phyloP scores from a whole-genome alignment of 2,888 invertebrate species.

The Germaria angustata region DNA sequence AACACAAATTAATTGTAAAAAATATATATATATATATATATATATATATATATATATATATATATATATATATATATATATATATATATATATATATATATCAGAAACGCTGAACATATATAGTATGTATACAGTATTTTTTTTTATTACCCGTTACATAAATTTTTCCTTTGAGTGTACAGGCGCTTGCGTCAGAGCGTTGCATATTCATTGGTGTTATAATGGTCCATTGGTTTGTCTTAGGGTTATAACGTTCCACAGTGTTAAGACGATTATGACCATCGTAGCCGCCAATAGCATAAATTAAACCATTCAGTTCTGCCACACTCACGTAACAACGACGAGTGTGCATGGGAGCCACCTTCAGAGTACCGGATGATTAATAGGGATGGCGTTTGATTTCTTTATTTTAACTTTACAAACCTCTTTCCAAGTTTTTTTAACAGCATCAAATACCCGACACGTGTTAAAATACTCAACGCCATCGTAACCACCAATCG shows the following conservation, averaged over 20 bases:
- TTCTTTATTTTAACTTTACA: not conserved
- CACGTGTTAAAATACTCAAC: conserved; percentile 89
- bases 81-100: not conserved
- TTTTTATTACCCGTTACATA: conserved; percentile 75
- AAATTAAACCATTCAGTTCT: conserved; percentile 87
- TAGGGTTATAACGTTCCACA: conserved; percentile 91
- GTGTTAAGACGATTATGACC: conserved; percentile 92
- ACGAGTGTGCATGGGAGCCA: conserved; percentile 93
- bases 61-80: not conserved
- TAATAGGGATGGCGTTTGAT: not conserved
- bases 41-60: no score
- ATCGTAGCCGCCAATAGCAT: conserved; percentile 94
- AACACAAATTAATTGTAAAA: no score
- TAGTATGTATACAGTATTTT: no score
- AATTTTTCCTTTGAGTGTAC: conserved; percentile 87
- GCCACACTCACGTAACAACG: conserved; percentile 93
- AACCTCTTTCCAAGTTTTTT: conserved; percentile 91
- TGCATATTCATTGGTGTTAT: conserved; percentile 93
- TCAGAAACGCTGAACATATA: no score
- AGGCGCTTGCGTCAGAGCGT: conserved; percentile 94
- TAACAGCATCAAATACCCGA: conserved; percentile 91
- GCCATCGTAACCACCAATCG: conserved; percentile 97
- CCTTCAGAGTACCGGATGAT: conserved; percentile 75
- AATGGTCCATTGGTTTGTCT: conserved; percentile 92
- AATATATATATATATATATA: no score